Conservation (phyloP, 2,113 vertebrate species). For the Ceyx melanurus region DNA sequence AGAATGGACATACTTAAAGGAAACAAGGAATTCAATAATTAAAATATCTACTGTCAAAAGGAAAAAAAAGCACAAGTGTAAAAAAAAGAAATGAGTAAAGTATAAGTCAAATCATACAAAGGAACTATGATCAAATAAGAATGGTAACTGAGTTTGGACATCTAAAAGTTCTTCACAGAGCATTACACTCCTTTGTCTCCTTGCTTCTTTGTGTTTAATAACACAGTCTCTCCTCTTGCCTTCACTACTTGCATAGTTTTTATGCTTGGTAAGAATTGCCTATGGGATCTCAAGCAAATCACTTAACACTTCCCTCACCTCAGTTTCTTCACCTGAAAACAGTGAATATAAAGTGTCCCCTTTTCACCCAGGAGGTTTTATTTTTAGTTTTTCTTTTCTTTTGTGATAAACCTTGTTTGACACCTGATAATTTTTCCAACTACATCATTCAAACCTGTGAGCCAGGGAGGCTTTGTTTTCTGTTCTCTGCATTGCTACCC, state of each 20-base stretch:
- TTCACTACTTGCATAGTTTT: neutral
- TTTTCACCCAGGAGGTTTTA: neutral
- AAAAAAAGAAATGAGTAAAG: slow-evolving; percentile 40
- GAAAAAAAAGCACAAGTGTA: neutral
- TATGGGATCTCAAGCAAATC: slow-evolving; percentile 14
- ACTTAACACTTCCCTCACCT: slow-evolving; percentile 31
- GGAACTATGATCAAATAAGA: slow-evolving; percentile 61
- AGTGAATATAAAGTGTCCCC: neutral
- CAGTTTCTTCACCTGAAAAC: neutral
- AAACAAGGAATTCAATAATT: slow-evolving; percentile 68
- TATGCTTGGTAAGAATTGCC: slow-evolving; percentile 1
- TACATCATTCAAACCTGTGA: neutral
- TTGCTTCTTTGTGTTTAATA: slow-evolving; percentile 24
- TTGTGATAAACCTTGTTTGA: neutral
- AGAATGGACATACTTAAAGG: slow-evolving; percentile 55
- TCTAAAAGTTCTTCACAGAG: slow-evolving; percentile 54
- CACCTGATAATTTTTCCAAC: neutral
- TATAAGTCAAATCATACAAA: slow-evolving; percentile 64
- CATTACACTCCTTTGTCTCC: neutral
- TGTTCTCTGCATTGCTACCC: neutral
- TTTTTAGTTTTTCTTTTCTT: slow-evolving; percentile 12
- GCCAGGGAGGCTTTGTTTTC: neutral
- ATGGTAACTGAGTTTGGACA: slow-evolving; percentile 45
- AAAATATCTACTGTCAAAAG: slow-evolving; percentile 45
- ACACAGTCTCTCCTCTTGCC: neutral